Evolutionary conservation across 2,888 invertebrate species (phyloP).

Genomic region (Athrips mouffetella): DNA sequence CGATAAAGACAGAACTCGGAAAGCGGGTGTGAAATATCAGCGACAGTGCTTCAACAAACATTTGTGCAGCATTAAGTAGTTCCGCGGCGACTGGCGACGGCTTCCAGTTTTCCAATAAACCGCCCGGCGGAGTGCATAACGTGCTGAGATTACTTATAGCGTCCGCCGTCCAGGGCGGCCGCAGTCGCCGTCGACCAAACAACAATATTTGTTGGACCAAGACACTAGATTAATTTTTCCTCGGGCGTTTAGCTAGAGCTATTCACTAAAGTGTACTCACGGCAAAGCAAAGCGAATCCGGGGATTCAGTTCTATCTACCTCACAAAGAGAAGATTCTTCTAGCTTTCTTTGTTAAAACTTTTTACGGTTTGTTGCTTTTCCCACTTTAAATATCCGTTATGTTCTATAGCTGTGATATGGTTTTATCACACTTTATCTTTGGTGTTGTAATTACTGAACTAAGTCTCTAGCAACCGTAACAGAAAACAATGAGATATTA

Average conservation of each 20-base stretch:
- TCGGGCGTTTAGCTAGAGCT: constrained; percentile 53
- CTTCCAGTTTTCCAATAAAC: constrained; percentile 68
- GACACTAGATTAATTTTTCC: constrained; percentile 70
- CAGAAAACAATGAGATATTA: constrained; percentile 28
- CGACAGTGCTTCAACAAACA: constrained; percentile 31
- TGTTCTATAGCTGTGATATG: not conserved
- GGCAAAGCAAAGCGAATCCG: constrained; percentile 11
- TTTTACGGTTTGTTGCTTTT: no score
- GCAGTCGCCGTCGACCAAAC: constrained; percentile 52
- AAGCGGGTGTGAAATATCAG: constrained; percentile 12
- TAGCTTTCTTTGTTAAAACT: not conserved
- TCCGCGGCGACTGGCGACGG: constrained; percentile 30
- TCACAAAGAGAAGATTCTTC: no score
- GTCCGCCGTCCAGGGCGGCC: constrained; percentile 49
- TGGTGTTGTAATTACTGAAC: not conserved
- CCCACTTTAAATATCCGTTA: not conserved
- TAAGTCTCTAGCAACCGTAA: constrained; percentile 30
- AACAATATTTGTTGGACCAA: constrained; percentile 68
- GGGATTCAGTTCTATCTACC: not conserved
- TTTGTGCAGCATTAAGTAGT: constrained; percentile 30
- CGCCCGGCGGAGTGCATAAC: constrained; percentile 63
- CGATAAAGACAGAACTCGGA: not conserved
- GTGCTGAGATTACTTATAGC: constrained; percentile 71
- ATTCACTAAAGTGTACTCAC: constrained; percentile 33
- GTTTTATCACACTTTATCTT: not conserved